A percentile compares a stretch with the other conserved stretches of the same genome.
Evolutionary conservation across 2,888 invertebrate species (phyloP).

Genomic region (Mythimna vitellina): DNA sequence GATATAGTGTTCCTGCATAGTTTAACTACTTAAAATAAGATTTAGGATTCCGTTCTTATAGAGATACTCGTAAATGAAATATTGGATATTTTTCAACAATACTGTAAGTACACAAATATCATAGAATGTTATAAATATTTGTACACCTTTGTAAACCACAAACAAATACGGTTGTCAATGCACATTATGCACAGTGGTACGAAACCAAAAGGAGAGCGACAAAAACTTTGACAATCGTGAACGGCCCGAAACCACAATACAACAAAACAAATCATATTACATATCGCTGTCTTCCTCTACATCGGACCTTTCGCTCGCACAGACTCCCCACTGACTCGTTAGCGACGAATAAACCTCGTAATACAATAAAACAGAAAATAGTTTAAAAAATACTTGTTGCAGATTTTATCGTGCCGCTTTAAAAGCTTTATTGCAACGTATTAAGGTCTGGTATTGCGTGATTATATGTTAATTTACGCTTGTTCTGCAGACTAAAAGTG

Average conservation of each 20-base stretch:
- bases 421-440: slow-evolving; percentile 17
- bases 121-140: not conserved
- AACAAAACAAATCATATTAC: slow-evolving; percentile 80
- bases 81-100: not conserved
- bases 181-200: slow-evolving; percentile 67
- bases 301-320: slow-evolving; percentile 69
- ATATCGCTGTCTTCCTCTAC: slow-evolving; percentile 67
- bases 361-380: slow-evolving; percentile 87
- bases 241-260: slow-evolving; percentile 74
- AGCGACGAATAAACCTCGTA: slow-evolving; percentile 85
- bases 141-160: slow-evolving; percentile 18
- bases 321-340: slow-evolving; percentile 86
- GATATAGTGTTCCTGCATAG: too few species aligned
- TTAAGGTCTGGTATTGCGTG: slow-evolving; percentile 64
- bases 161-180: slow-evolving; percentile 38
- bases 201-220: slow-evolving; percentile 55
- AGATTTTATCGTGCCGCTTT: slow-evolving; percentile 43
- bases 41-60: too few species aligned
- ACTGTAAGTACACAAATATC: not conserved
- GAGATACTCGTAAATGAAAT: too few species aligned
- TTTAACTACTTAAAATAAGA: too few species aligned
- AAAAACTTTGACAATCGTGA: slow-evolving; percentile 72
- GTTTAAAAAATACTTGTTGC: slow-evolving; percentile 82
- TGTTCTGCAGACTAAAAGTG: slow-evolving; percentile 71
- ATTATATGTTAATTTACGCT: slow-evolving; percentile 34